Percentiles rank a stretch among this genome's conserved stretches.
Evolutionary conservation across 2,888 invertebrate species (phyloP).

Genomic region (Pachymerium ferrugineum): DNA sequence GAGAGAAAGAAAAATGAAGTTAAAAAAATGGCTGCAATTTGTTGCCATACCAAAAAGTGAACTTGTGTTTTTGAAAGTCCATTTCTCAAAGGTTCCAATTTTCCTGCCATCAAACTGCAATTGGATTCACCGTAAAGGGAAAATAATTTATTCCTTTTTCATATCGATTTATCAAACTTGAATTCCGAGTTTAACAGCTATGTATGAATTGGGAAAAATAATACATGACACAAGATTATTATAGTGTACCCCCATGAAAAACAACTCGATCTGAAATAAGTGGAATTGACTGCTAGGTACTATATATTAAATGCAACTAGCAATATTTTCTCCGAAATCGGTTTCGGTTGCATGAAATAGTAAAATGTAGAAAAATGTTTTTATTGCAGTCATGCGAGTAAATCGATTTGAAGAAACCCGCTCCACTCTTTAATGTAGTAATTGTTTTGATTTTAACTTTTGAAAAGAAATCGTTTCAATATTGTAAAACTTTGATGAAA

Average conservation of each 20-base stretch:
- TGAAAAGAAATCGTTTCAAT: too few relatives aligned
- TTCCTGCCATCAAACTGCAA: slow-evolving; percentile 25
- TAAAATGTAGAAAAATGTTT: neutral
- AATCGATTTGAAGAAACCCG: slow-evolving; percentile 15
- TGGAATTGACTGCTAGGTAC: neutral
- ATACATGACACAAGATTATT: neutral
- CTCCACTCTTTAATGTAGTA: too few relatives aligned
- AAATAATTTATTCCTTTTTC: slow-evolving; percentile 1
- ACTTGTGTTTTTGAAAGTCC: slow-evolving; percentile 22
- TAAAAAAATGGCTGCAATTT: neutral
- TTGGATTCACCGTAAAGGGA: slow-evolving; percentile 12
- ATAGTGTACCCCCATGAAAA: neutral
- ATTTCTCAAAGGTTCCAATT: slow-evolving; percentile 24
- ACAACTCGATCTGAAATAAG: neutral
- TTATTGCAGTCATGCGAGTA: neutral
- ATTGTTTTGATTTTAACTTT: too few relatives aligned
- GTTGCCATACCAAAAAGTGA: slow-evolving; percentile 17
- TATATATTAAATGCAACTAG: neutral
- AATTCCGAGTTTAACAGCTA: neutral
- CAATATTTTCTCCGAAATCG: neutral
- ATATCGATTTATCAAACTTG: slow-evolving; percentile 9
- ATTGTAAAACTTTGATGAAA: too few relatives aligned
- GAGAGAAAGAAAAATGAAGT: neutral
- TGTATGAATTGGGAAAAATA: neutral
- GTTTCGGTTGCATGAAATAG: neutral